A percentile compares a stretch with the other conserved stretches of the same genome.
Evolutionary conservation across 2,797 vertebrate species (phyloP).

Genomic region (Emys orbicularis): DNA sequence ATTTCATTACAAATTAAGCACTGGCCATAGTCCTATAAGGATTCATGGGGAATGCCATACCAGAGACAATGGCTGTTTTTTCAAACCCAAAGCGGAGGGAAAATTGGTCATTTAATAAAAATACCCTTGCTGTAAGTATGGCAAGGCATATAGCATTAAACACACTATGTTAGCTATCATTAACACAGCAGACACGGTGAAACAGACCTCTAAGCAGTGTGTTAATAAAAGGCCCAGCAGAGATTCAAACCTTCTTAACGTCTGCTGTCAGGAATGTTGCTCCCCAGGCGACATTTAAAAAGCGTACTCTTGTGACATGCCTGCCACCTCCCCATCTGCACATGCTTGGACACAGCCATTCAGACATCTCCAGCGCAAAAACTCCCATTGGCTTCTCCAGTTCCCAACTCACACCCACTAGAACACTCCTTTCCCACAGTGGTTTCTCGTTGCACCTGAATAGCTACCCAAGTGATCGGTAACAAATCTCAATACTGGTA

Average conservation of each 20-base stretch:
- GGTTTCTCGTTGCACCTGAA: too few relatives aligned
- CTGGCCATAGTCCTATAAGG: accelerated
- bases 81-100: accelerated
- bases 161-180: background rate
- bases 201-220: background rate
- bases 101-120: background rate
- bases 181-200: background rate
- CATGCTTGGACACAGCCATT: too few relatives aligned
- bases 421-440: too few relatives aligned
- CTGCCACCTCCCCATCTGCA: background rate
- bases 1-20: too few relatives aligned
- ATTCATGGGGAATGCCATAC: accelerated
- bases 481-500: background rate
- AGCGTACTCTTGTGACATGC: background rate
- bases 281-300: background rate
- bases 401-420: too few relatives aligned
- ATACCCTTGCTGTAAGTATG: accelerated
- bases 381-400: too few relatives aligned
- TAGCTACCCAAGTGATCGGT: background rate
- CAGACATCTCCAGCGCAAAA: too few relatives aligned
- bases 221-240: background rate
- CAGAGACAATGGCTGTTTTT: background rate
- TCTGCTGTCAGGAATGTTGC: background rate
- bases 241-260: background rate
- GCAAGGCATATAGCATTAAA: background rate